A percentile compares a stretch with the other conserved stretches of the same genome.
Conservation (phyloP, 92 coral and sea anemone species). For the Siderastrea radians region DNA sequence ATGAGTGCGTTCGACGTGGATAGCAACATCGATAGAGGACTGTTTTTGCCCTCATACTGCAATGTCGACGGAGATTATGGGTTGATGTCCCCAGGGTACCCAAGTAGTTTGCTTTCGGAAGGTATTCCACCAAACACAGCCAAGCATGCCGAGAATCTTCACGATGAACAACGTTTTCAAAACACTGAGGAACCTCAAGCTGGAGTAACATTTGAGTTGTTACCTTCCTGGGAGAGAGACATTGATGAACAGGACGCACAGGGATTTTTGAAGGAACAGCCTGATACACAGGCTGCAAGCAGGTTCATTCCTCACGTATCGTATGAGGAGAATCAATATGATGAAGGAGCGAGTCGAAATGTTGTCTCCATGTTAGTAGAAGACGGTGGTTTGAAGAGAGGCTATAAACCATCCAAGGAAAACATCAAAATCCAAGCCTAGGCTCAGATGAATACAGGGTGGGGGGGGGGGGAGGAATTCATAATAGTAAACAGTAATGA, state of each 20-base stretch:
- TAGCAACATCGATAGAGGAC: slow-evolving; percentile 72
- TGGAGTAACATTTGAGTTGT: neutral
- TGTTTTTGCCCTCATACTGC: slow-evolving; percentile 79
- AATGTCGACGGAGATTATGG: slow-evolving; percentile 49
- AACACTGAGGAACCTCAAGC: neutral
- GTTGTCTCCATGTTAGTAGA: neutral
- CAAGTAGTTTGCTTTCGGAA: neutral
- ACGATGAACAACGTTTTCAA: neutral
- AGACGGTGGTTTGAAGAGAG: slow-evolving; percentile 1
- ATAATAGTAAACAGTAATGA: too few species aligned
- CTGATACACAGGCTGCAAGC: neutral
- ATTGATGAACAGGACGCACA: neutral
- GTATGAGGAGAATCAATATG: neutral
- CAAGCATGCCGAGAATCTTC: neutral
- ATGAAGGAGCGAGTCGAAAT: neutral
- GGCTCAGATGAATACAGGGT: neutral
- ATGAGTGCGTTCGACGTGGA: slow-evolving; percentile 59
- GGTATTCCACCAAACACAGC: neutral
- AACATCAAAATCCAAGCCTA: neutral
- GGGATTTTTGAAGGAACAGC: neutral
- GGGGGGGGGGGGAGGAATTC: too few species aligned
- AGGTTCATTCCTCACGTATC: slow-evolving; percentile 24
- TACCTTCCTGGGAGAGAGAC: slow-evolving; percentile 18
- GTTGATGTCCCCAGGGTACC: slow-evolving; percentile 12
- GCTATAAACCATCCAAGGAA: neutral